Evolutionary conservation across 2,797 vertebrate genomes (phyloP).

Genomic region (Pangasius krempfi): DNA sequence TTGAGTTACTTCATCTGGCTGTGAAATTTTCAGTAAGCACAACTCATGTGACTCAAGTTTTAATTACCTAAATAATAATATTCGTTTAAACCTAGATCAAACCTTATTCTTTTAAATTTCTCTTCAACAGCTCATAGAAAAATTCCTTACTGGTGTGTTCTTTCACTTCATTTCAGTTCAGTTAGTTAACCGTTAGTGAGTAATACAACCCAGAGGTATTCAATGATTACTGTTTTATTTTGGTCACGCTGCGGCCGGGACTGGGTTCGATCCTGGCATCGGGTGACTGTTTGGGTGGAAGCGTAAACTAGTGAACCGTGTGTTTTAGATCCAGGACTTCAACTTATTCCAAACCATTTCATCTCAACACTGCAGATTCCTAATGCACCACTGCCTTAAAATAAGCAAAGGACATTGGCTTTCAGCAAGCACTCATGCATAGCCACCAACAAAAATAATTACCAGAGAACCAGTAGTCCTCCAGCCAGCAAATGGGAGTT

Average conservation of each 20-base stretch:
- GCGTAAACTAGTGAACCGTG: background rate
- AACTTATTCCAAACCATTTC: background rate
- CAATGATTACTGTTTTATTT: background rate
- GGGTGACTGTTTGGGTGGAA: background rate
- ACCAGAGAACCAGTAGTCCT: conserved; percentile 8
- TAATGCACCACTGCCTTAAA: background rate
- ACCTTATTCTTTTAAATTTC: background rate
- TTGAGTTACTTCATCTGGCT: background rate
- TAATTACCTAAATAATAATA: background rate
- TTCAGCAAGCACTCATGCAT: background rate
- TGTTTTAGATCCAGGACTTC: background rate
- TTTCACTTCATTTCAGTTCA: background rate
- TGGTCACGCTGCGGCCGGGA: too few species aligned
- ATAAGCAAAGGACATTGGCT: background rate
- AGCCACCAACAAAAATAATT: conserved; percentile 24
- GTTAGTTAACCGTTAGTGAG: background rate
- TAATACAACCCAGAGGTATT: background rate
- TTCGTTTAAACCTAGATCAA: background rate
- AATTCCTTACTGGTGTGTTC: background rate
- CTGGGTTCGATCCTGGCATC: background rate
- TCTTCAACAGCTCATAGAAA: background rate
- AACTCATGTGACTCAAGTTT: background rate
- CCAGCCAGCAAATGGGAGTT: background rate
- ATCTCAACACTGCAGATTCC: background rate
- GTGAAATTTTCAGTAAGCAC: background rate